Conservation (phyloP, 2,888 invertebrate species). For the Chesias legatella region DNA sequence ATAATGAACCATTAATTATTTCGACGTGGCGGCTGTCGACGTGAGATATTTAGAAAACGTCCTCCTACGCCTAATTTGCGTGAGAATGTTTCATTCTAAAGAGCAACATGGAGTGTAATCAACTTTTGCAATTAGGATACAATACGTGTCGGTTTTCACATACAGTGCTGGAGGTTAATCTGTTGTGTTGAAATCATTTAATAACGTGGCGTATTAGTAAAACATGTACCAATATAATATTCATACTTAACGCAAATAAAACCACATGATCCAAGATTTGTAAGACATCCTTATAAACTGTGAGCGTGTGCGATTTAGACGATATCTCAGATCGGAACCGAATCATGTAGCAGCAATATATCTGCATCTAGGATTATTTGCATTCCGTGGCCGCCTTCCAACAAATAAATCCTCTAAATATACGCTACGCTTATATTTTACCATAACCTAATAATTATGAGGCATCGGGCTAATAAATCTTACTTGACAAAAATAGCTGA, state of each 20-base stretch:
- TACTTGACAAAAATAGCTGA: slow-evolving; percentile 43
- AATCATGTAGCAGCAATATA: slow-evolving; percentile 42
- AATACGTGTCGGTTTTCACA: slow-evolving; percentile 28
- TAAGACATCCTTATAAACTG: not conserved
- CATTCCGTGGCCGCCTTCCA: slow-evolving; percentile 39
- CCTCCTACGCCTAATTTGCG: slow-evolving; percentile 51
- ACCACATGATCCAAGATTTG: too few species aligned
- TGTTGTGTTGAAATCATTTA: slow-evolving; percentile 3
- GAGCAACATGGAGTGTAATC: slow-evolving; percentile 33
- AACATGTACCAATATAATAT: too few species aligned
- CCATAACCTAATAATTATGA: slow-evolving; percentile 31
- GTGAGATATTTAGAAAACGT: slow-evolving; percentile 55
- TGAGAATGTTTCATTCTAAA: slow-evolving; percentile 42
- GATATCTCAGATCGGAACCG: slow-evolving; percentile 33
- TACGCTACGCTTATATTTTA: slow-evolving; percentile 36
- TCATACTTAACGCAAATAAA: too few species aligned
- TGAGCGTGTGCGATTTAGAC: slow-evolving; percentile 1
- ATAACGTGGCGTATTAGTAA: too few species aligned
- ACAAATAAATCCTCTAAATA: slow-evolving; percentile 35
- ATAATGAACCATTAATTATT: slow-evolving; percentile 57
- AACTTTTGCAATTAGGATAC: slow-evolving; percentile 43
- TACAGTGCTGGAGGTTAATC: slow-evolving; percentile 7
- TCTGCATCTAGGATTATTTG: slow-evolving; percentile 41
- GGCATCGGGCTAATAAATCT: slow-evolving; percentile 48
- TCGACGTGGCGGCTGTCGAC: slow-evolving; percentile 38